Base-by-base conservation (phyloP, 2,888 invertebrate genomes). In the Anagyrus pseudococci region DNA sequence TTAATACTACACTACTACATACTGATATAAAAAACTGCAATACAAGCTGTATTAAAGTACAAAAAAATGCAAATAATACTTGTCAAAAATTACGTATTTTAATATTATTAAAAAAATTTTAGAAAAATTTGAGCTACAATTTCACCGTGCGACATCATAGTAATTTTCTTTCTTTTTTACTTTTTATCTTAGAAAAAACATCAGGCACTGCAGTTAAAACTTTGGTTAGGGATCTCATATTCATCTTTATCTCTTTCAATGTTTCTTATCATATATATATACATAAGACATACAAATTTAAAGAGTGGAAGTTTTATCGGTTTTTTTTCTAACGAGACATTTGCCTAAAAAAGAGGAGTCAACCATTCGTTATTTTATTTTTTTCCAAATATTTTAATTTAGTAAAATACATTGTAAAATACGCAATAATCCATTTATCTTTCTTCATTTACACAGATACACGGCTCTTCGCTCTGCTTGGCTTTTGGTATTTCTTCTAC, bases 321-420 rank as follows among this genome's bases (percentile, higher is more conserved):
- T 62, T 43, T 33, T 58, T 58, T 64, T 37, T 55, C 55, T 47
- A 37, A 26, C 26, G 58, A 55, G 57, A 57, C 47, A 47, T 56
- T 58, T 22, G 61, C 69, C 67, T 67, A 63, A 62, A 69, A 23
- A 68, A 64, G 72, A 69, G 68, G 67, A 73, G 71, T 68, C 59
- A 72, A 68, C 56, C 70, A 71, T 68, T 69, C 69, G 64, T 69
- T 70, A 71, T 68, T n/a, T n/a, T 4, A 19, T 43, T 66, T 72
- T 70, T 73, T 75, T 66, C 60, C 69, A 71, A 67, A 68, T 68
- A 70, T 73, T 74, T 74, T 75, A 74, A 74, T 77, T 73, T 70
- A 70, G 60, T 68, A 71, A 72, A 74, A 73, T 76, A 76, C 72
- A 77, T 72, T 70, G 70, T 75, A 72, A 75, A 74, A 76, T 75